phyloP scores from a whole-genome alignment of 2,888 invertebrate species.

The Rhagium mordax region DNA sequence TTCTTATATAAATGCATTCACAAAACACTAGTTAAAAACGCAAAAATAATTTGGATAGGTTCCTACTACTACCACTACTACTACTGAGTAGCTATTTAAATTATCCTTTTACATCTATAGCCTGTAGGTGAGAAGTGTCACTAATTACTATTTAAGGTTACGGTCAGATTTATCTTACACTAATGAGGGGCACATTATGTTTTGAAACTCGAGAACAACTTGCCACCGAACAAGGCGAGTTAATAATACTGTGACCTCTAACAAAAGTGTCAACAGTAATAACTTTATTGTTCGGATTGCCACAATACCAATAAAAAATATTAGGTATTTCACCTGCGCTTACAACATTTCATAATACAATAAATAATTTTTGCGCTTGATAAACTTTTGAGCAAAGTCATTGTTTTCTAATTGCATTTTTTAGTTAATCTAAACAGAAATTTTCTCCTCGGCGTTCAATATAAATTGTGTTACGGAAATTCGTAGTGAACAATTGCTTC shows the following conservation, averaged over 20 bases:
- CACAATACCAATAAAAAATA: conserved; percentile 7
- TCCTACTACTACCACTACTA: too few relatives aligned
- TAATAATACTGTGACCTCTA: conserved; percentile 13
- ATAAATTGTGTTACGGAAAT: conserved; percentile 33
- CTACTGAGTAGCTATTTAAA: too few relatives aligned
- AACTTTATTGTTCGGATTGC: conserved; percentile 11
- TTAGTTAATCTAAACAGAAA: conserved; percentile 7
- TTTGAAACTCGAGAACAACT: background rate
- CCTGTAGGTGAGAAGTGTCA: too few relatives aligned
- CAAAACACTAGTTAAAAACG: too few relatives aligned
- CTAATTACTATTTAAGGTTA: too few relatives aligned
- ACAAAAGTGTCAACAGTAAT: conserved; percentile 11
- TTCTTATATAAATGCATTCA: too few relatives aligned
- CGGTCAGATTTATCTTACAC: too few relatives aligned
- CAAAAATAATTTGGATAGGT: too few relatives aligned
- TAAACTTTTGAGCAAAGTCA: conserved; percentile 25
- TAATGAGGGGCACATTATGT: too few relatives aligned
- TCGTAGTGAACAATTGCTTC: conserved; percentile 45
- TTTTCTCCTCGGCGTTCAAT: conserved; percentile 16
- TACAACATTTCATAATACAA: conserved; percentile 21
- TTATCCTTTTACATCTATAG: too few relatives aligned
- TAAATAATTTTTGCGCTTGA: conserved; percentile 35
- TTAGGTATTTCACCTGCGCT: conserved; percentile 10
- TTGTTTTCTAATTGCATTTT: conserved; percentile 33
- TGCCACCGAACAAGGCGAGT: background rate